Base-by-base conservation (phyloP, 2,888 invertebrate genomes). In the Lasioglossum oenotherae region DNA sequence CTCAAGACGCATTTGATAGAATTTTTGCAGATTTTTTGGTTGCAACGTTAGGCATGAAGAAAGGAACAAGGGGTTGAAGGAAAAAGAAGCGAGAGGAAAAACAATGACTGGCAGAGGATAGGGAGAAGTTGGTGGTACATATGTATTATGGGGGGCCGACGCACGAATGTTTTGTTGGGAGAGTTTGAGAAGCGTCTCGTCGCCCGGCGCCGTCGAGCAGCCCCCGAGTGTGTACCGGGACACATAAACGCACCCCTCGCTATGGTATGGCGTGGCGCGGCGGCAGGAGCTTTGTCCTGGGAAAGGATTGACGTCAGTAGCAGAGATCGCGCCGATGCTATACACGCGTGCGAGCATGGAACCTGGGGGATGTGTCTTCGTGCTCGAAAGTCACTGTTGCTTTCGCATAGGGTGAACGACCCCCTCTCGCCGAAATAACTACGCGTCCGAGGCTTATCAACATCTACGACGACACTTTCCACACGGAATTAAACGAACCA, bases 121-220 rank as follows among this genome's bases (percentile, higher is more conserved):
- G 60, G 49, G 44, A 35, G 67, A 77, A 49, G 80, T 77, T 69
- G 76, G 73, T 72, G 57, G 79, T n/a, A n/a, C n/a, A n/a, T n/a
- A n/a, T n/a, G n/a, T n/a, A 71, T 78, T 78, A 74, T 78, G 60
- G 60, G 71, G 81, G 78, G 86, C 49, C 44, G 87, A 79, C 77
- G 64, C 64, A 84, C 64, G 86, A 74, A 86, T 77, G 76, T 86
- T 86, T 84, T 81, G 84, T 84, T 81, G 80, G 27, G 23, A 71
- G 87, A 86, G 86, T 87, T 80, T 83, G 83, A 75, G 87, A 85
- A 88, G 81, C 88, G 88, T 88, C 88, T 87, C 88, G 88, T 81
- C 88, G 85, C 80, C 74, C 57, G 88, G 88, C 88, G 88, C 87
- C 88, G 81, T 72, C 69, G 80, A 19, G 60, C 80, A 35, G 53